These are phyloP conservation scores for Deroplatys truncata DNA, from an alignment of 2,888 invertebrate species.

Conservation along the genomic window DNA sequence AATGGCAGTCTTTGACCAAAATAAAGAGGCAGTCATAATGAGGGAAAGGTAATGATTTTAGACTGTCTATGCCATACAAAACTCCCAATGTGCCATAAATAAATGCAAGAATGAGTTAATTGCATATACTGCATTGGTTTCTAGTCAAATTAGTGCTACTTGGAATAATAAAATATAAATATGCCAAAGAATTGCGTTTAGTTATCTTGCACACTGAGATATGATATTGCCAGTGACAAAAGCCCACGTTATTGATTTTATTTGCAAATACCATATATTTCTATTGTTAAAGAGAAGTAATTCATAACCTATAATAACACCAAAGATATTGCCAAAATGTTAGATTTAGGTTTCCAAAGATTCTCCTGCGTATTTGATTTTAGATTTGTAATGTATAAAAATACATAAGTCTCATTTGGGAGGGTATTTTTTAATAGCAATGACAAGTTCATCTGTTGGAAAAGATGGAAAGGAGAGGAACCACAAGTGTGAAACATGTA, in stretches of 20 bases:
- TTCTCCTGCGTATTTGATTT: neutral
- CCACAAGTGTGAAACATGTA: constrained; percentile 58
- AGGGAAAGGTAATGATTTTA: neutral
- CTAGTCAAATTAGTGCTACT: neutral
- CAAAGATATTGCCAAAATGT: neutral
- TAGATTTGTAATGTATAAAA: neutral
- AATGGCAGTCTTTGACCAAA: neutral
- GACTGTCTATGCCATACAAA: neutral
- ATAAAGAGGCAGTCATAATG: neutral
- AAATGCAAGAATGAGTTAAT: neutral
- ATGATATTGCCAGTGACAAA: neutral
- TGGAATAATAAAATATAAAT: neutral
- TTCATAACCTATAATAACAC: neutral
- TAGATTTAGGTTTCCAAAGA: neutral
- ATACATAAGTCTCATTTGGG: neutral
- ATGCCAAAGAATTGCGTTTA: neutral
- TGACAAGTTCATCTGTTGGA: constrained; percentile 3
- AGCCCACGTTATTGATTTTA: neutral
- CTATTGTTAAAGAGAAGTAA: neutral
- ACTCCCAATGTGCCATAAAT: neutral
- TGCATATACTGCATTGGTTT: neutral
- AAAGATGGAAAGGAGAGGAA: constrained; percentile 3
- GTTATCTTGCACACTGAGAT: neutral
- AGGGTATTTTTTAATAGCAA: neutral
- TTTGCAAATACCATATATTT: neutral